Conservation (phyloP, 2,113 vertebrate genomes). For the Lamprologus tigripictilis region DNA sequence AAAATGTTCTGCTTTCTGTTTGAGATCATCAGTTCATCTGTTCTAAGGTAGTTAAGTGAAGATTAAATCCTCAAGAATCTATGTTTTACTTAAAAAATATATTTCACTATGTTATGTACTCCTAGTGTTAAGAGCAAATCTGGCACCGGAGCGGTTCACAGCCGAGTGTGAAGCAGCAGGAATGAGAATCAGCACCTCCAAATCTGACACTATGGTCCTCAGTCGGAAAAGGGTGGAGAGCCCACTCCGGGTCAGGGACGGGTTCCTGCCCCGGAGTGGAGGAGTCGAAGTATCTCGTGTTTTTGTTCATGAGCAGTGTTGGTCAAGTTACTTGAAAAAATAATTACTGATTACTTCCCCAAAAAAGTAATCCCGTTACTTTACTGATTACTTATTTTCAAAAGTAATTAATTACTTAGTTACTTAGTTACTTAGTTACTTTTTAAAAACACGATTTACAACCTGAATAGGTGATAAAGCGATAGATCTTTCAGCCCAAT, state of each 20-base stretch:
- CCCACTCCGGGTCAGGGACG: not conserved
- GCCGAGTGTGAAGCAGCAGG: not conserved
- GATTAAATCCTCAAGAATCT: not conserved
- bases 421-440: no score
- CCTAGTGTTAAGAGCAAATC: not conserved
- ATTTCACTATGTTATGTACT: not conserved
- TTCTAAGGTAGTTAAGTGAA: not conserved
- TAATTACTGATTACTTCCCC: no score
- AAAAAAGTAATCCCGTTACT: no score
- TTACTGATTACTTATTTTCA: no score
- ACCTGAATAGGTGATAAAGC: no score
- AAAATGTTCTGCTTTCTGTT: not conserved
- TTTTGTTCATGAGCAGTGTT: no score
- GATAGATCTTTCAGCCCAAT: no score
- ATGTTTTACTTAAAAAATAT: not conserved
- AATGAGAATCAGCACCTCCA: not conserved
- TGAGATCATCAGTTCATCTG: not conserved
- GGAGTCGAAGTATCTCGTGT: fast-evolving
- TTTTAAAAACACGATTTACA: no score
- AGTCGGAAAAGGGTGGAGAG: not conserved
- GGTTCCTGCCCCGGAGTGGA: not conserved
- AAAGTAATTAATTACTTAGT: no score
- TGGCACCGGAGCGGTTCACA: fast-evolving
- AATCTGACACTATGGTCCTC: not conserved
- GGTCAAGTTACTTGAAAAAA: no score